Evolutionary conservation across 2,888 invertebrate species (phyloP).

Genomic region (Seira sanloemensis): DNA sequence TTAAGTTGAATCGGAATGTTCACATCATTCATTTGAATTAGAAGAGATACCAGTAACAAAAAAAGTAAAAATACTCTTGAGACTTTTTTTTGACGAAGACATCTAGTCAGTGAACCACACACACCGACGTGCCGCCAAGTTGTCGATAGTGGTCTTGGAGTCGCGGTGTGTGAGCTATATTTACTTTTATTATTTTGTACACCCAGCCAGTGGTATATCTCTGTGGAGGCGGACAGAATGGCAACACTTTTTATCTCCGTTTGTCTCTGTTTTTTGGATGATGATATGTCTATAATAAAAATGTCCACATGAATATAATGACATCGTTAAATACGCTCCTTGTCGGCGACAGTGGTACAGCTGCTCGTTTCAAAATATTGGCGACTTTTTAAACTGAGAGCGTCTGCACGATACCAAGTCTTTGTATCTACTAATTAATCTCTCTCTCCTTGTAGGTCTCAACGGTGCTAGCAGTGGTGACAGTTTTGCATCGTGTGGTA

Average conservation of each 20-base stretch:
- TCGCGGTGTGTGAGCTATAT: not conserved
- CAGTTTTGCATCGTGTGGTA: constrained; percentile 16
- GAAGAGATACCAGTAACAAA: constrained; percentile 47
- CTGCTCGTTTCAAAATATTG: not conserved
- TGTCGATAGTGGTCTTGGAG: constrained; percentile 1
- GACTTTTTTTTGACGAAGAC: constrained; percentile 5
- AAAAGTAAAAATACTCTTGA: not conserved
- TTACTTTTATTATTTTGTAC: constrained; percentile 10
- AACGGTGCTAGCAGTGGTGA: not conserved
- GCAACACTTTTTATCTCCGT: constrained; percentile 63
- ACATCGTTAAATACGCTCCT: constrained; percentile 46
- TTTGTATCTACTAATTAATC: not conserved
- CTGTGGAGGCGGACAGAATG: constrained; percentile 66
- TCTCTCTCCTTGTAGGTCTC: not conserved
- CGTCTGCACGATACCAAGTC: not conserved
- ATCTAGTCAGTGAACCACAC: constrained; percentile 54
- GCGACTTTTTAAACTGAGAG: constrained; percentile 11
- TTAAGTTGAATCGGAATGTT: no score
- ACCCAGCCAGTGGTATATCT: constrained; percentile 34
- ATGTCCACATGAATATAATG: constrained; percentile 43
- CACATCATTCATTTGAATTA: constrained; percentile 31
- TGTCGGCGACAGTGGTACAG: not conserved
- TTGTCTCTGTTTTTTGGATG: constrained; percentile 59
- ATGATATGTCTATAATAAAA: constrained; percentile 52
- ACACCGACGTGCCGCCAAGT: constrained; percentile 44